phyloP scores from a whole-genome alignment of 1,140 invertebrate species.

The Agrypnia vestita region DNA sequence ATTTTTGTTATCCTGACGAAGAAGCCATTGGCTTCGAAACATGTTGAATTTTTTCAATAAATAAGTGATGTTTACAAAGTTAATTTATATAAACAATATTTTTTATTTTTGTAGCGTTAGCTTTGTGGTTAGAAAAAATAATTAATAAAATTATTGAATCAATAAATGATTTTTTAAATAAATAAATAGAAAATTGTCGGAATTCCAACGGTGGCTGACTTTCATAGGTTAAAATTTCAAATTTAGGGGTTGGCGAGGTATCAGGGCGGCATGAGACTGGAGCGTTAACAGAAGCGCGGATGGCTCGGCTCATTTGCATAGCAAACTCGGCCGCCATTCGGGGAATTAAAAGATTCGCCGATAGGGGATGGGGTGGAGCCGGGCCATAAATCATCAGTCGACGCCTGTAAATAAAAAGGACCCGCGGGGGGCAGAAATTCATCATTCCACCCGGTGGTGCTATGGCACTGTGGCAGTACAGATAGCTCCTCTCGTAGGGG shows the following conservation, averaged over 20 bases:
- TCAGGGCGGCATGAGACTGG: conserved; percentile 37
- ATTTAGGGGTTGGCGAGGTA: conserved; percentile 26
- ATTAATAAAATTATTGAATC: too few species aligned
- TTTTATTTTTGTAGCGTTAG: too few species aligned
- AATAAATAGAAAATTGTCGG: too few species aligned
- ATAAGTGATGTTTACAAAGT: too few species aligned
- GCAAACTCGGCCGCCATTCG: conserved; percentile 49
- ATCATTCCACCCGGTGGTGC: background rate
- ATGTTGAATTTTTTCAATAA: too few species aligned
- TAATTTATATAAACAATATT: too few species aligned
- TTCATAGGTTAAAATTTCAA: conserved; percentile 19
- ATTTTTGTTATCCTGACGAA: too few species aligned
- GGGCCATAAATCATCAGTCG: conserved; percentile 55
- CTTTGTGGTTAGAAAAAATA: too few species aligned
- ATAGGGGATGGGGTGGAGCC: conserved; percentile 32
- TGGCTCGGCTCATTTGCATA: conserved; percentile 54
- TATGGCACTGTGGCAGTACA: background rate
- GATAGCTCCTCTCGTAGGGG: too few species aligned
- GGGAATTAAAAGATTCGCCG: conserved; percentile 58
- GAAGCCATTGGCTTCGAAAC: too few species aligned
- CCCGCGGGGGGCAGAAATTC: conserved; percentile 41
- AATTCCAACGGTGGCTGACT: conserved; percentile 10
- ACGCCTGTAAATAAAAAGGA: conserved; percentile 35
- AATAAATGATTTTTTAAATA: too few species aligned
- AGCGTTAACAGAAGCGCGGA: conserved; percentile 20